Evolutionary conservation across 2,888 invertebrate genomes (phyloP), one percentile per base, ranked within the genome.

Genomic region (Hemaris fuciformis): DNA sequence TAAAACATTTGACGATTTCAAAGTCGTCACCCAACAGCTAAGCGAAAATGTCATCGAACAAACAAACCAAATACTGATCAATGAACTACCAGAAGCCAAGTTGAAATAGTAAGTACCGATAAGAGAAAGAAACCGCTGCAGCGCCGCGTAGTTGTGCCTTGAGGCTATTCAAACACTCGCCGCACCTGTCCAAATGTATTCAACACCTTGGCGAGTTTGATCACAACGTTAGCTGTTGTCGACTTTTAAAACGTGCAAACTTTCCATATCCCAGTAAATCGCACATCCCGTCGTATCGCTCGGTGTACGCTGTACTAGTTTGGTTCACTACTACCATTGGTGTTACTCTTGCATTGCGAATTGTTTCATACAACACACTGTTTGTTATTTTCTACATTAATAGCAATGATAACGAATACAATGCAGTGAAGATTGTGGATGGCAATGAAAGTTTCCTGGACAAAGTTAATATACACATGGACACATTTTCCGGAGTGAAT

Each of bases 361-460:
- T 34, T 53, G 3, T 13, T 31, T 56, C 45, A 25, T 58, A 45
- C 20, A 18, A n/a, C 41, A 27, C 15, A 8, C 57, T 31, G 8
- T 25, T 38, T 46, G 10, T 45, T 22, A 20, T 10, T 43, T 59
- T 53, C 10, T 18, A 38, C 59, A 65, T 60, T 13, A 45, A 45
- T 62, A 87, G 86, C 63, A 70, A 81, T 65, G 82, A 85, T 42
- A 66, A 74, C 61, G 82, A 85, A 62, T 70, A 72, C 63, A 89
- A 88, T 64, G 78, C 71, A n/a, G 98, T 98, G 66, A 93, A 96
- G 72, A 79, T 98, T 10, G 91, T 96, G 25, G 98, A 98, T 74
- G 95, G 95, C 13, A 98, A 98, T 88, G 98, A 98, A 86, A 93
- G 94, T 56, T 93, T 98, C 64, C 88, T 98, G 57, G 98, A 98